Base-by-base conservation (phyloP, 2,888 invertebrate species). In the Syritta pipiens region DNA sequence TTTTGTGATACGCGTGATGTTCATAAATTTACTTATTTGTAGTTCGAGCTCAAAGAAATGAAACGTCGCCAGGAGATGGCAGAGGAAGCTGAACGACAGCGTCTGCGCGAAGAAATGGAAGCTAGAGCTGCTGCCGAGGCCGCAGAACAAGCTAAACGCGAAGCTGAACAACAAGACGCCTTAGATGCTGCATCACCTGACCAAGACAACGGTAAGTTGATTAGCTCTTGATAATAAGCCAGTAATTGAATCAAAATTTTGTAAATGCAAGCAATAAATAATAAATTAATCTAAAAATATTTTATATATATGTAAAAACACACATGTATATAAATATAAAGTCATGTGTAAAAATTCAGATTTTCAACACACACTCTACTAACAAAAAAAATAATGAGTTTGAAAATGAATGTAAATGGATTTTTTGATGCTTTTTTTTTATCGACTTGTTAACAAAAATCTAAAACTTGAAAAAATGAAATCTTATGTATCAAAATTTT, bases 21-120 rank as follows among this genome's bases (percentile, higher is more conserved):
- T 59, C 51, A 49, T 30, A 72, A 67, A 6, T 19, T 6, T 37
- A 7, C 12, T 65, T 1, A n/a, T 7, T 19, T 19, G 30, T 28
- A 53, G 98, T 98, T 96, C 91, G 98, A 98, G 92, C 92, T 98
- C 90, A 96, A 97, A 90, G 98, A 99, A 90, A 92, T 96, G 91
- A 96, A 96, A 90, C 92, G 96, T 85, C 92, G 95, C 82, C 94
- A 96, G 88, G 95, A 96, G 86, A 93, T 94, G 82, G 95, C 94
- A 26, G 95, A 96, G 85, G 94, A 95, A 83, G 94, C 94, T 0
- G 95, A 95, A 87, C 92, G 94, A 81, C 93, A 93, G 83, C 91
- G 92, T 82, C 90, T 91, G 82, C 92, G 92, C 67, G 89, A 90
- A 81, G 89, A 89, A 82, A 88, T 89, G 81, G 90, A 90, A 77